Conservation (phyloP, 1,140 invertebrate species). For the Meloidogyne hapla region DNA sequence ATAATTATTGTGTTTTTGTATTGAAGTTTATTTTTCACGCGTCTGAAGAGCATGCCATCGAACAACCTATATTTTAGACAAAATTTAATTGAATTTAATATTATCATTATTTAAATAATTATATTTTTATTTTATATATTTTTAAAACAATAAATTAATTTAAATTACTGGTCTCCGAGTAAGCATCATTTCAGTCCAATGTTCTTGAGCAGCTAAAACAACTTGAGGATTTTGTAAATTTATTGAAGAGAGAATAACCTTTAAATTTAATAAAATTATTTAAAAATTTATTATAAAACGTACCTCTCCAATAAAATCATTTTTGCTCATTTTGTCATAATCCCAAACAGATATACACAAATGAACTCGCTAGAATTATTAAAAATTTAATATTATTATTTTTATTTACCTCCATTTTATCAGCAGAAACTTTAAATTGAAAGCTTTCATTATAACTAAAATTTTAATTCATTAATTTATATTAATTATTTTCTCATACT, state of each 20-base stretch:
- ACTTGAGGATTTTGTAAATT: constrained; percentile 41
- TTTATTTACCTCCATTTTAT: constrained; percentile 73
- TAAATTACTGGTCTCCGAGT: constrained; percentile 55
- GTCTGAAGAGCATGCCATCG: constrained; percentile 46
- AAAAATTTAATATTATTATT: constrained; percentile 17
- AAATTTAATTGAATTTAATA: constrained; percentile 1
- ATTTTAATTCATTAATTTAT: background rate
- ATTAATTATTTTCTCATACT: constrained; percentile 52
- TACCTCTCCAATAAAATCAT: constrained; percentile 61
- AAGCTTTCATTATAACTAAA: constrained; percentile 70
- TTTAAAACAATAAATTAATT: too few relatives aligned
- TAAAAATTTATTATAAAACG: background rate
- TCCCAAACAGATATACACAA: constrained; percentile 62
- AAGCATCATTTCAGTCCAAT: constrained; percentile 63
- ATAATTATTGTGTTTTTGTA: too few relatives aligned
- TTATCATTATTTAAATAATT: constrained; percentile 26
- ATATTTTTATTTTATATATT: constrained; percentile 43
- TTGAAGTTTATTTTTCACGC: constrained; percentile 18
- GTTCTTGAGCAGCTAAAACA: constrained; percentile 54
- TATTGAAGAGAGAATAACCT: constrained; percentile 43
- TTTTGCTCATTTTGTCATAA: constrained; percentile 64
- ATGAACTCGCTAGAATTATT: constrained; percentile 55
- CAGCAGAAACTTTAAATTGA: constrained; percentile 71
- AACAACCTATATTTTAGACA: constrained; percentile 16
- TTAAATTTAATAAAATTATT: background rate